A percentile compares a stretch with the other conserved stretches of the same genome.
phyloP scores from a whole-genome alignment of 2,113 vertebrate genomes.

The Narcine bancroftii region DNA sequence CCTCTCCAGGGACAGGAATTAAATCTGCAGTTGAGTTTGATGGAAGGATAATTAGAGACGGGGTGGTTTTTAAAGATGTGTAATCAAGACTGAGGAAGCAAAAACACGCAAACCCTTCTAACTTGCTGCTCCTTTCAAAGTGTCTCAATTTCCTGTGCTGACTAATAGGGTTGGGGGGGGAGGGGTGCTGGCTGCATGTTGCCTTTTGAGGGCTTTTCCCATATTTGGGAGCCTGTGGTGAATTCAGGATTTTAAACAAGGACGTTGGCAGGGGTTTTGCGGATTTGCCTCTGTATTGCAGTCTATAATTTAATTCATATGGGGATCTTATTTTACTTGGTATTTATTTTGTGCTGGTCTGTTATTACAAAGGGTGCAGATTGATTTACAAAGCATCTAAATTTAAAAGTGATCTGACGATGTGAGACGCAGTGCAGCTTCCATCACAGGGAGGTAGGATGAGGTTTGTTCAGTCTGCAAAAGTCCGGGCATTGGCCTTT shows the following conservation, averaged over 20 bases:
- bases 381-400: slow-evolving; percentile 1
- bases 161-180: slow-evolving; percentile 9
- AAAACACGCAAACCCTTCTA: background rate
- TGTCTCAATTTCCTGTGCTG: slow-evolving; percentile 19
- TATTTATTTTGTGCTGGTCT: background rate
- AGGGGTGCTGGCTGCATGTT: background rate
- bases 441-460: no score
- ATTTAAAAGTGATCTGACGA: background rate
- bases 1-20: background rate
- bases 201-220: background rate
- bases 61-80: background rate
- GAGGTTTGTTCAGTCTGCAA: background rate
- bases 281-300: background rate
- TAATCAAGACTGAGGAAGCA: background rate
- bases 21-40: background rate
- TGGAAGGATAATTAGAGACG: background rate
- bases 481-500: no score
- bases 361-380: background rate
- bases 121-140: background rate
- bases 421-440: background rate
- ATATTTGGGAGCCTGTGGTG: background rate
- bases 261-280: background rate
- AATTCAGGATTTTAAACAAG: background rate
- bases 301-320: background rate
- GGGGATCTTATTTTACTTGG: background rate